Evolutionary conservation across 2,888 invertebrate species (phyloP).

Genomic region (Drosophila mettleri): DNA sequence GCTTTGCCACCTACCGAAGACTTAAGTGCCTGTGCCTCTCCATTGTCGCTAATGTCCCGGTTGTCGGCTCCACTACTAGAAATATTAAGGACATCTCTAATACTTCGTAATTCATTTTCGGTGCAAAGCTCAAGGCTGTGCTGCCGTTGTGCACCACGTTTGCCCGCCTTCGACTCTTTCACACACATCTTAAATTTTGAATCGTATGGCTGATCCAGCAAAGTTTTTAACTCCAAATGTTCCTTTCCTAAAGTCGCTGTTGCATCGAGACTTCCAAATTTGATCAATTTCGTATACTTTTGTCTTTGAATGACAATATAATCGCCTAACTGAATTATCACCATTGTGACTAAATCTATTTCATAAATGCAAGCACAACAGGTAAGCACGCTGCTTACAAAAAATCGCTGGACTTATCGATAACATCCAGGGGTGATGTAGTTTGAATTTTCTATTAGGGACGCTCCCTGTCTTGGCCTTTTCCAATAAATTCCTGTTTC

Average conservation of each 20-base stretch:
- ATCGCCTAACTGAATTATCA: slow-evolving; percentile 88
- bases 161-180: slow-evolving; percentile 83
- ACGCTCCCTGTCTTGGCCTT: not conserved
- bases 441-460: not conserved
- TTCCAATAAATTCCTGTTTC: not conserved
- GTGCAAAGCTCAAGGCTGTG: slow-evolving; percentile 86
- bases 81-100: slow-evolving; percentile 88
- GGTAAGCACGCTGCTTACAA: slow-evolving; percentile 46
- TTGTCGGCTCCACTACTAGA: slow-evolving; percentile 92
- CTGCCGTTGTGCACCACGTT: slow-evolving; percentile 86
- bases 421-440: not conserved
- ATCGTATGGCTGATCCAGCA: slow-evolving; percentile 89
- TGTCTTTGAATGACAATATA: slow-evolving; percentile 92
- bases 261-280: slow-evolving; percentile 88
- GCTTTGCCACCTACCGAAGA: slow-evolving; percentile 80
- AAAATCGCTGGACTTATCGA: slow-evolving; percentile 6
- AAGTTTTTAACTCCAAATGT: slow-evolving; percentile 88
- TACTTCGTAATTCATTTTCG: slow-evolving; percentile 85
- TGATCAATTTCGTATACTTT: slow-evolving; percentile 91
- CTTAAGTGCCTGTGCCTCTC: slow-evolving; percentile 91
- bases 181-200: slow-evolving; percentile 91
- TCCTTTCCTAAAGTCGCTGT: slow-evolving; percentile 89
- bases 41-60: slow-evolving; percentile 91
- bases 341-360: slow-evolving; percentile 19
- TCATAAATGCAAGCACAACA: slow-evolving; percentile 26